phyloP scores from a whole-genome alignment of 2,888 invertebrate species.

The Rapana venosa region DNA sequence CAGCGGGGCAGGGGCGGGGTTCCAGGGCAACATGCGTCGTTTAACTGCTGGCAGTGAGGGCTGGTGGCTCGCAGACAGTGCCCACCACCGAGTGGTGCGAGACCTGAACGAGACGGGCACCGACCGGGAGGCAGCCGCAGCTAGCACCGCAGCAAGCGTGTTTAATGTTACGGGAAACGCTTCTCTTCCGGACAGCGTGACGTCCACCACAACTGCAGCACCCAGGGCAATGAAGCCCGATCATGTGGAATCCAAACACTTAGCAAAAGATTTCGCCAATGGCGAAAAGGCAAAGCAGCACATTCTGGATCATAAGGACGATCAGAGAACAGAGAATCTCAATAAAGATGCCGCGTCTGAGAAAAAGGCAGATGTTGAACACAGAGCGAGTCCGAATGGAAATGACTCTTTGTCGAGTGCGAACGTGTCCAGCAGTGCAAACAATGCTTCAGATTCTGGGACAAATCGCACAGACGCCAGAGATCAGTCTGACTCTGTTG shows the following conservation, averaged over 20 bases:
- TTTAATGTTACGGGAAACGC: not conserved
- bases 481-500: not conserved
- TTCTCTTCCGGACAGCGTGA: no score
- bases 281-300: slow-evolving; percentile 36
- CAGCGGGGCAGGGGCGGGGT: not conserved
- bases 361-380: not conserved
- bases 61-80: not conserved
- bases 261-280: slow-evolving; percentile 44
- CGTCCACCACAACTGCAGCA: slow-evolving; percentile 12
- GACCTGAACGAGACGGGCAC: not conserved
- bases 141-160: not conserved
- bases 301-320: slow-evolving; percentile 42
- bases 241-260: slow-evolving; percentile 22
- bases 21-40: not conserved
- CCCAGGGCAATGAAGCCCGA: slow-evolving; percentile 50
- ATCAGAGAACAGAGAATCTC: slow-evolving; percentile 43
- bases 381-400: not conserved
- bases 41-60: not conserved
- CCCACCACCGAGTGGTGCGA: not conserved
- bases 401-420: not conserved
- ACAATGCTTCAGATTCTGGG: not conserved
- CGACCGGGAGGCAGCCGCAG: not conserved
- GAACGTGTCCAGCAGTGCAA: no score
- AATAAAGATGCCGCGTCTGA: not conserved
- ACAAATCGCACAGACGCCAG: not conserved